Percentiles rank a stretch among this genome's conserved stretches.
phyloP scores from a whole-genome alignment of 2,888 invertebrate genomes.

The Dynastes hyllus region DNA sequence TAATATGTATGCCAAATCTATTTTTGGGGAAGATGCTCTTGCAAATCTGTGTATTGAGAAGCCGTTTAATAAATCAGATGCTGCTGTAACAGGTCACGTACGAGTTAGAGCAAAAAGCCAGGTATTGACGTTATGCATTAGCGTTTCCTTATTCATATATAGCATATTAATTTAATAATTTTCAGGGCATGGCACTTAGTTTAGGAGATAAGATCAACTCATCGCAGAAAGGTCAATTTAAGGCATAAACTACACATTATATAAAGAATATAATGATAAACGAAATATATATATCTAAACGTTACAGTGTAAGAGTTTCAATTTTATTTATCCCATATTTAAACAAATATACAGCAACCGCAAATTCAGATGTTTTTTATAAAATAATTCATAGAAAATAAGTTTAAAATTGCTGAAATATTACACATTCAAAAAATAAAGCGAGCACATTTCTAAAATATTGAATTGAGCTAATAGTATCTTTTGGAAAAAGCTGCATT shows the following conservation, averaged over 20 bases:
- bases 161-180: slow-evolving; percentile 54
- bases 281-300: not conserved
- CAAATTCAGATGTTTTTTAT: too few species aligned
- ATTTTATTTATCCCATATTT: not conserved
- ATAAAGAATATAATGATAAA: not conserved
- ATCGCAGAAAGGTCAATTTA: slow-evolving; percentile 83
- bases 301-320: not conserved
- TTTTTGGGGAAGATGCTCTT: slow-evolving; percentile 98
- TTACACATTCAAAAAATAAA: too few species aligned
- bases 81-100: slow-evolving; percentile 97
- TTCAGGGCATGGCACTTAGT: slow-evolving; percentile 98
- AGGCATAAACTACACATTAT: slow-evolving; percentile 67
- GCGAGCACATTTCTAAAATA: too few species aligned
- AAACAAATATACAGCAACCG: not conserved
- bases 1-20: slow-evolving; percentile 98
- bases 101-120: slow-evolving; percentile 99
- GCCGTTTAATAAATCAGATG: slow-evolving; percentile 88
- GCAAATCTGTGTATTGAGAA: slow-evolving; percentile 99
- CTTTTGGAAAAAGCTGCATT: too few species aligned
- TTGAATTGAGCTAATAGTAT: too few species aligned
- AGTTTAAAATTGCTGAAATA: not conserved
- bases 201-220: slow-evolving; percentile 98
- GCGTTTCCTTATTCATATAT: slow-evolving; percentile 26
- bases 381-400: not conserved
- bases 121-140: slow-evolving; percentile 73